Evolutionary conservation across 2,113 vertebrate species (phyloP).

Genomic region (Callipepla californica): DNA sequence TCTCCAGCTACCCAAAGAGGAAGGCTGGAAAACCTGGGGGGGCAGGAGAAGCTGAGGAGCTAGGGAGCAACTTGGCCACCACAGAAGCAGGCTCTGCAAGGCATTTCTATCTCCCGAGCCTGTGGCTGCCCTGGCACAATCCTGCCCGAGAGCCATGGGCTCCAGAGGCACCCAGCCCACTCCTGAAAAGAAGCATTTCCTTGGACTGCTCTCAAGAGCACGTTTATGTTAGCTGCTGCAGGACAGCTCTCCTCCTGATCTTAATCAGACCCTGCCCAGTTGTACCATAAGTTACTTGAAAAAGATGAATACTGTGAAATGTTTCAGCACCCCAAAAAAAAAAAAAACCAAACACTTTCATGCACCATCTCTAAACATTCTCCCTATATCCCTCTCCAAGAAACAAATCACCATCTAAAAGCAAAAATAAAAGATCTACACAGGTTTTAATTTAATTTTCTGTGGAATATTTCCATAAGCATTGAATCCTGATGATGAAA

Average conservation of each 20-base stretch:
- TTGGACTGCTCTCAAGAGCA: not conserved
- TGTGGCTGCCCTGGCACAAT: not conserved
- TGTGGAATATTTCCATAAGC: not conserved
- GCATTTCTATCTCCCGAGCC: not conserved
- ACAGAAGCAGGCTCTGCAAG: not conserved
- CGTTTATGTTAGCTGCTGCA: not conserved
- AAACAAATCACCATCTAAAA: not conserved
- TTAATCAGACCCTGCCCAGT: not conserved
- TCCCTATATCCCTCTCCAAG: not conserved
- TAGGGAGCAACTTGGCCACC: rapidly evolving
- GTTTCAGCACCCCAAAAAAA: not conserved
- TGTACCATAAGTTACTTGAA: not conserved
- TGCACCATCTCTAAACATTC: not conserved
- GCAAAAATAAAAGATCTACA: not conserved
- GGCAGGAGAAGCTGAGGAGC: not conserved
- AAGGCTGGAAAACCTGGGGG: not conserved
- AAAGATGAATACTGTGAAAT: not conserved
- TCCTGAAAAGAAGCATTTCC: not conserved
- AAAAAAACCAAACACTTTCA: not conserved
- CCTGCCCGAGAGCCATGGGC: not conserved
- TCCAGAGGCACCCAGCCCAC: rapidly evolving
- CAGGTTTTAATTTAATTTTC: not conserved
- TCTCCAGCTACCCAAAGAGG: not conserved
- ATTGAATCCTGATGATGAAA: not conserved
- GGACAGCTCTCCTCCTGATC: not conserved